Percentiles rank a stretch among this genome's conserved stretches.
Conservation (phyloP, 2,888 invertebrate genomes). For the Tridacna crocea region DNA sequence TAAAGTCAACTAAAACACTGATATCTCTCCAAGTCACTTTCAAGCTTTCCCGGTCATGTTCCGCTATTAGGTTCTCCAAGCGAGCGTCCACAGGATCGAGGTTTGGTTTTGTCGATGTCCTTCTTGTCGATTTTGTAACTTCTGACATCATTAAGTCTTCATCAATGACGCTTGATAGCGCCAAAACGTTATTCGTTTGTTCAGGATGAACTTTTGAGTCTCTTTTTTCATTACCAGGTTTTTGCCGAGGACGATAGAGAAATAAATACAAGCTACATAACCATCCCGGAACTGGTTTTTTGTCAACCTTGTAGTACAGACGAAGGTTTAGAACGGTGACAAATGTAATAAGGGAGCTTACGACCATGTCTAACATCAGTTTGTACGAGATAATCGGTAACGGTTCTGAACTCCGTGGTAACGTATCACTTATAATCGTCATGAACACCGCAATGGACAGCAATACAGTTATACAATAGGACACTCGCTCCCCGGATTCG, state of each 20-base stretch:
- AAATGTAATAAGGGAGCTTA: conserved; percentile 60
- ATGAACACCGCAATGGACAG: conserved; percentile 57
- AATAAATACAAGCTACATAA: neutral
- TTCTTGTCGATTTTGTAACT: neutral
- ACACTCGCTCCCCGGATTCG: conserved; percentile 59
- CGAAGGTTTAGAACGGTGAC: conserved; percentile 53
- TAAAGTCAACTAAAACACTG: neutral
- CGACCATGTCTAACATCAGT: conserved; percentile 47
- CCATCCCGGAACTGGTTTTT: conserved; percentile 21
- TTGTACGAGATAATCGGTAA: conserved; percentile 48
- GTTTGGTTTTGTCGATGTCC: neutral
- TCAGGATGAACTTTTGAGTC: neutral
- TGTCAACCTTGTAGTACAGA: conserved; percentile 54
- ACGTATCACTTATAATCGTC: conserved; percentile 54
- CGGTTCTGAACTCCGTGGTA: conserved; percentile 52
- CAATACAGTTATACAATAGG: conserved; percentile 56
- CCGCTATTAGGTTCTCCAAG: neutral
- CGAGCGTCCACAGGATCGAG: neutral
- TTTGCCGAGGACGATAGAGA: neutral
- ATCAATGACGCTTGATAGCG: neutral
- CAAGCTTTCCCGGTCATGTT: neutral
- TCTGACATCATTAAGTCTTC: neutral
- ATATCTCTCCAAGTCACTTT: neutral
- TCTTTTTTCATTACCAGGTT: neutral
- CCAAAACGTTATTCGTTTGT: neutral